Conservation (phyloP, 2,113 vertebrate species). For the Erythrocebus patas region DNA sequence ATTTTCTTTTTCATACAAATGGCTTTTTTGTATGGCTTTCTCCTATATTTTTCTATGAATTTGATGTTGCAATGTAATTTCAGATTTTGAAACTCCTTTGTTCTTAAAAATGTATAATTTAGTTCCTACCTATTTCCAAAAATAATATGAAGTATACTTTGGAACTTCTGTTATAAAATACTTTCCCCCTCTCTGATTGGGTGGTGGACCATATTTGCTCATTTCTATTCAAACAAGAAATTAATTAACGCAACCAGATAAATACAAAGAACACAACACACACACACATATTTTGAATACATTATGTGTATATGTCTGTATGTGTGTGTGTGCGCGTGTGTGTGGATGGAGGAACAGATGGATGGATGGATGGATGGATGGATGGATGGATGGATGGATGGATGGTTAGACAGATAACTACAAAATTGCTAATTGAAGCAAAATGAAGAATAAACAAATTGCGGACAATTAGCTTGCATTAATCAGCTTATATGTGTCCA, state of each 20-base stretch:
- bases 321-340: accelerated
- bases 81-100: not conserved
- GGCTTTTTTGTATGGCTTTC: not conserved
- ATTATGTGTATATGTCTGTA: not conserved
- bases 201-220: not conserved
- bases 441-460: not conserved
- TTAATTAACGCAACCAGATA: not conserved
- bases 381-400: not conserved
- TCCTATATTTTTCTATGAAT: not conserved
- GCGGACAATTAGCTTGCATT: not conserved
- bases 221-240: constrained; percentile 41
- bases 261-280: not conserved
- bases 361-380: too few relatives aligned
- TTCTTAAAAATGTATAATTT: not conserved
- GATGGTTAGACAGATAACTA: not conserved
- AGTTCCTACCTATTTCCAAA: not conserved
- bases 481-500: not conserved
- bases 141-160: not conserved
- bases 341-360: not conserved
- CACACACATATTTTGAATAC: not conserved
- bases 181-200: not conserved
- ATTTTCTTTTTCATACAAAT: not conserved
- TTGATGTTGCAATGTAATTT: not conserved
- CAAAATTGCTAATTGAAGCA: not conserved
- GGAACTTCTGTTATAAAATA: not conserved